Conservation (phyloP, 2,888 invertebrate genomes). For the Strigamia crassipes region DNA sequence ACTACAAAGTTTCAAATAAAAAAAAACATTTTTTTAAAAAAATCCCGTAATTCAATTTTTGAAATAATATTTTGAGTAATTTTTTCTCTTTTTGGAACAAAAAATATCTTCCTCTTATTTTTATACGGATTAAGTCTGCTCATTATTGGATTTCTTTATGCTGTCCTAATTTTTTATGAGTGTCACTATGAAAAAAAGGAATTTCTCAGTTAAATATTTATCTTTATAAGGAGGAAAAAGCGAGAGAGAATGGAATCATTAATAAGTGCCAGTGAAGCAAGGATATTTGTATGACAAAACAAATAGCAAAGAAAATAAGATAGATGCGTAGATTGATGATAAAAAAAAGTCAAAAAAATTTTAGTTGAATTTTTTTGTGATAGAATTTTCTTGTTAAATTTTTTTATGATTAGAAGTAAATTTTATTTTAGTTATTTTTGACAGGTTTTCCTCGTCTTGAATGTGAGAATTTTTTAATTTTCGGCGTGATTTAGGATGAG, state of each 20-base stretch:
- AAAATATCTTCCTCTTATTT: not conserved
- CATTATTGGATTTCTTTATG: not conserved
- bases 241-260: slow-evolving; percentile 22
- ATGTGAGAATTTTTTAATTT: slow-evolving; percentile 19
- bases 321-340: slow-evolving; percentile 31
- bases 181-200: not conserved
- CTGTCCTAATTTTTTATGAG: not conserved
- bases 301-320: slow-evolving; percentile 32
- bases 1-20: not conserved
- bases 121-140: not conserved
- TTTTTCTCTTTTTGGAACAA: not conserved
- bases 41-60: slow-evolving; percentile 4
- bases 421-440: not conserved
- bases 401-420: not conserved
- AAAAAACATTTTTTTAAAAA: not conserved
- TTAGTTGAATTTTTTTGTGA: not conserved
- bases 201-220: slow-evolving; percentile 10
- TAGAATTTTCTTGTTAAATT: not conserved
- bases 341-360: slow-evolving; percentile 14
- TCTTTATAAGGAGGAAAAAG: slow-evolving; percentile 10
- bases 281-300: slow-evolving; percentile 40
- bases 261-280: slow-evolving; percentile 40
- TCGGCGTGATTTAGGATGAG: not conserved
- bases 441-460: too few species aligned
- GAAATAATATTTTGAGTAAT: not conserved